A percentile compares a stretch with the other conserved stretches of the same genome.
phyloP scores from a whole-genome alignment of 2,113 vertebrate genomes.

The Platichthys flesus region DNA sequence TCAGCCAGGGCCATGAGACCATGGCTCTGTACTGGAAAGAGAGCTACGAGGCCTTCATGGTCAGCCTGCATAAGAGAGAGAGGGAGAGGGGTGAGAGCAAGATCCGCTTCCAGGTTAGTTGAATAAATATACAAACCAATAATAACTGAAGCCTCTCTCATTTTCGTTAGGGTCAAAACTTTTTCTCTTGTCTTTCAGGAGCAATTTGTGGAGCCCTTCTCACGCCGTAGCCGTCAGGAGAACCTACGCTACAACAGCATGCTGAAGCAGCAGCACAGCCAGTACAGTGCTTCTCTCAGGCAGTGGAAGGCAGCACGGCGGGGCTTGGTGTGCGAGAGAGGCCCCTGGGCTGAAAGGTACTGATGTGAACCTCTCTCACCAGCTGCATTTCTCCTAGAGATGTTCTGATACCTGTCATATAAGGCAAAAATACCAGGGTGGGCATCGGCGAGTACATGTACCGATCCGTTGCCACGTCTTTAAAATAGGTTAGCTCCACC shows the following conservation, averaged over 20 bases:
- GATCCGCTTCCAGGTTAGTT: conserved; percentile 94
- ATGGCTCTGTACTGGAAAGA: conserved; percentile 97
- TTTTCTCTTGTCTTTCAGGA: conserved; percentile 80
- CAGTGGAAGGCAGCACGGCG: conserved; percentile 91
- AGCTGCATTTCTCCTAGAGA: too few species aligned
- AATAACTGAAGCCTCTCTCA: neutral
- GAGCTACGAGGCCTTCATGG: conserved; percentile 94
- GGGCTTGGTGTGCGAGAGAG: conserved; percentile 91
- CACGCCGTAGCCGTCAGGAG: conserved; percentile 92
- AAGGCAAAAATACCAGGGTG: too few species aligned
- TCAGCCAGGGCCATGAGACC: conserved; percentile 89
- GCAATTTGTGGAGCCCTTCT: conserved; percentile 94
- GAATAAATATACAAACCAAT: neutral
- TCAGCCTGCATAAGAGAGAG: conserved; percentile 92
- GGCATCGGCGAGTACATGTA: too few species aligned
- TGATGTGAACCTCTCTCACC: neutral
- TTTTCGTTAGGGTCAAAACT: neutral
- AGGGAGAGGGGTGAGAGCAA: conserved; percentile 96
- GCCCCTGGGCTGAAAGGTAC: conserved; percentile 94
- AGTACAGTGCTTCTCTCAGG: conserved; percentile 85
- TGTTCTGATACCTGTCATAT: too few species aligned
- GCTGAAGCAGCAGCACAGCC: conserved; percentile 91
- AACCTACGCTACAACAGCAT: conserved; percentile 95
- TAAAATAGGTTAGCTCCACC: too few species aligned
- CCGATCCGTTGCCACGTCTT: too few species aligned